Base-by-base conservation (phyloP, 2,113 vertebrate species). In the Poeciliopsis turrubarensis region DNA sequence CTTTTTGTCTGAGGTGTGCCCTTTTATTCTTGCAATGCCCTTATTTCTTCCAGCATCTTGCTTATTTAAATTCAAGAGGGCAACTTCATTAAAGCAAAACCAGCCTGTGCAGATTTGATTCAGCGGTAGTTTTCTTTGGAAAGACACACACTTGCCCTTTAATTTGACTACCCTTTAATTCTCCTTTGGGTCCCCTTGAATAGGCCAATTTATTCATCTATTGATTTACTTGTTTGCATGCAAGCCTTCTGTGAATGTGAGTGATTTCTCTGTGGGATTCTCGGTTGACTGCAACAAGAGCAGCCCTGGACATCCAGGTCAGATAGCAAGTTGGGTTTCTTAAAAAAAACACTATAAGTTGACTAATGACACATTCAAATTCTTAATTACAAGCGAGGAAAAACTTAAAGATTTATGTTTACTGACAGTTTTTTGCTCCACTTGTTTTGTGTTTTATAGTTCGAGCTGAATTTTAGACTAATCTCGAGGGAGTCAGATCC, bases 171-270 rank as follows among this genome's bases (percentile, higher is more conserved):
- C 26, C 61, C 15, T 68, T 73, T n/a, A 61, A 79, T 69, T 60
- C 37, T 88, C 90, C 88, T 85, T 39, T 80, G 90, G 90, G 88
- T 79, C 79, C 73, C 80, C 74, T 89, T 87, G 79, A 77, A 86
- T 83, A 66, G 47, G 80, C 54, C 79, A 89, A 92, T 94, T 88
- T 81, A 93, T 92, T 84, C 79, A 70, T 83, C 70, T 81, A 89
- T 92, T 89, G 89, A 89, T 89, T 91, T 86, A 78, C 89, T 92
- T 82, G 81, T 90, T 90, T 91, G 86, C 78, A 57, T 71, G 87
- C 86, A 84, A 83, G 73, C 64, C 67, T n/a, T 65, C 67, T 75
- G 75, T 44, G 67, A 70, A 75, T 31, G 65, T 64, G 76, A 73
- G 70, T 70, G 83, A 80, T 81, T 80, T 90, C 73, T 89, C 89